These are phyloP conservation scores for Pasiphila rectangulata DNA, from an alignment of 2,888 invertebrate species.

Conservation along the genomic window DNA sequence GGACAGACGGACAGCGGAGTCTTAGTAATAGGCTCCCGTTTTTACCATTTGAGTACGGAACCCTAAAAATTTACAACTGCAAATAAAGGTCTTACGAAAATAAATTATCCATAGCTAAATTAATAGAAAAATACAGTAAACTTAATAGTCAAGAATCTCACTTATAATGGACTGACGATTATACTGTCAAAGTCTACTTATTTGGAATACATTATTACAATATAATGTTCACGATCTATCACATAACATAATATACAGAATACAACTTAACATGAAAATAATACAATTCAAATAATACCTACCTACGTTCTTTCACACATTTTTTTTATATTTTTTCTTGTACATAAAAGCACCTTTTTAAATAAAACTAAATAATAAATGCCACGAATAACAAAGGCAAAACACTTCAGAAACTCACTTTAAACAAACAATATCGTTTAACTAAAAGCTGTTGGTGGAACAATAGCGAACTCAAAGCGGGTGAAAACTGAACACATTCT, in stretches of 20 bases:
- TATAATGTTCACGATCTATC: slow-evolving; percentile 20
- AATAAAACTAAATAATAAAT: slow-evolving; percentile 47
- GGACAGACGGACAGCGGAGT: too few species aligned
- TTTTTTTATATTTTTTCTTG: slow-evolving; percentile 24
- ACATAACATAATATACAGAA: slow-evolving; percentile 25
- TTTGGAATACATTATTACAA: slow-evolving; percentile 22
- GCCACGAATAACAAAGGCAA: slow-evolving; percentile 51
- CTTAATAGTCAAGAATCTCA: slow-evolving; percentile 10
- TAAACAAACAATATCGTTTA: slow-evolving; percentile 15
- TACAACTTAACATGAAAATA: too few species aligned
- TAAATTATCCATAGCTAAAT: slow-evolving; percentile 10
- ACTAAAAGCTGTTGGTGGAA: slow-evolving; percentile 48
- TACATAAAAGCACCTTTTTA: slow-evolving; percentile 48
- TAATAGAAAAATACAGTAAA: slow-evolving; percentile 9
- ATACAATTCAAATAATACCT: slow-evolving; percentile 31
- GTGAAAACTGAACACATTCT: slow-evolving; percentile 14
- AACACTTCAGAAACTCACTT: slow-evolving; percentile 51
- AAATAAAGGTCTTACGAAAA: slow-evolving; percentile 12
- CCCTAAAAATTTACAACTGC: background rate
- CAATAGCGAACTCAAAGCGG: slow-evolving; percentile 55
- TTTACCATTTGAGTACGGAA: too few species aligned
- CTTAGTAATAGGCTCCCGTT: too few species aligned
- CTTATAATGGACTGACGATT: slow-evolving; percentile 8
- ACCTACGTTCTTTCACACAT: slow-evolving; percentile 23
- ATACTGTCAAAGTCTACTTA: slow-evolving; percentile 15